A percentile compares a stretch with the other conserved stretches of the same genome.
Conservation (phyloP, 2,888 invertebrate species). For the Opisthograptis luteolata region DNA sequence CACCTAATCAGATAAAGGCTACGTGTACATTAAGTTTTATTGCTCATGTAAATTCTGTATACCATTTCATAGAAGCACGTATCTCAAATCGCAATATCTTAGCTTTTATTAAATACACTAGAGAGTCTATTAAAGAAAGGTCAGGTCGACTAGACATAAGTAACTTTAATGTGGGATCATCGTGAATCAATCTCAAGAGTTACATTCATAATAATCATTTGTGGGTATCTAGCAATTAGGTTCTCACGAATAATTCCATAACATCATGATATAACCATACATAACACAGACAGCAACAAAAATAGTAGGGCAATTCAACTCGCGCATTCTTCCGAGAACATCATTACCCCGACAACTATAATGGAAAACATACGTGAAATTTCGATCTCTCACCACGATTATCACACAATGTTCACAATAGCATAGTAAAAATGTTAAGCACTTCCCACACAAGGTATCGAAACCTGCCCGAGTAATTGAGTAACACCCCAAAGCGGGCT, state of each 20-base stretch:
- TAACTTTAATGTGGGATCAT: slow-evolving; percentile 10
- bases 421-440: slow-evolving; percentile 57
- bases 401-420: slow-evolving; percentile 56
- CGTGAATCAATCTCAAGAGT: slow-evolving; percentile 20
- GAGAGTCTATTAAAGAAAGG: too few species aligned
- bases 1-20: too few species aligned
- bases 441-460: slow-evolving; percentile 65
- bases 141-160: background rate
- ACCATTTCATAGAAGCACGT: too few species aligned
- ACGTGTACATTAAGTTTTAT: too few species aligned
- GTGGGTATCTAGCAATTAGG: slow-evolving; percentile 18
- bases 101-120: too few species aligned
- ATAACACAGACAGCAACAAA: slow-evolving; percentile 26
- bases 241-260: slow-evolving; percentile 28
- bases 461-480: slow-evolving; percentile 57
- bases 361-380: slow-evolving; percentile 57
- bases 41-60: too few species aligned
- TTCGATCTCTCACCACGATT: slow-evolving; percentile 69
- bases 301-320: slow-evolving; percentile 24
- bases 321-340: slow-evolving; percentile 30
- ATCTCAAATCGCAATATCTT: too few species aligned
- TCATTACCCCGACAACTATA: slow-evolving; percentile 25
- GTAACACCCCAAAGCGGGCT: slow-evolving; percentile 53
- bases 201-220: slow-evolving; percentile 18
- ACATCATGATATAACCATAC: slow-evolving; percentile 24